phyloP scores from a whole-genome alignment of 2,797 vertebrate genomes.

The Manis javanica region DNA sequence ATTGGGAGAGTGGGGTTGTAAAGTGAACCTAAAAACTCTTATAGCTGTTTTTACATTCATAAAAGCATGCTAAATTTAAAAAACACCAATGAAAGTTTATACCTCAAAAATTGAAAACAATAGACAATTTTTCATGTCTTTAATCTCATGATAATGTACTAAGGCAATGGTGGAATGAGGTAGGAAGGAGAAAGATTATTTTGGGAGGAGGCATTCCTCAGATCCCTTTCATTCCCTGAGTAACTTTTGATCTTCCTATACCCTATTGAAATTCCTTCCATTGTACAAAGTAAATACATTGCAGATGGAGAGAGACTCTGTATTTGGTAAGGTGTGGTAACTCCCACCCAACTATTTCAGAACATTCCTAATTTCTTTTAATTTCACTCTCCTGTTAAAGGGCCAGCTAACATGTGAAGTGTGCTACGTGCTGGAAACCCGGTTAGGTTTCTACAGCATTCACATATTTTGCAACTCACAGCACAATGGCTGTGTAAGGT shows the following conservation, averaged over 20 bases:
- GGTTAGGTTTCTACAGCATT: neutral
- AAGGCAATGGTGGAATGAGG: neutral
- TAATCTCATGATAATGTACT: neutral
- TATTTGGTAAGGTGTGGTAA: neutral
- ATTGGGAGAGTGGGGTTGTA: neutral
- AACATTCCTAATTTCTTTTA: neutral
- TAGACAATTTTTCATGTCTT: neutral
- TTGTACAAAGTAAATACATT: neutral
- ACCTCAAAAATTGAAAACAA: neutral
- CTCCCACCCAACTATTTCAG: neutral
- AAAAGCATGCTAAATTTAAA: neutral
- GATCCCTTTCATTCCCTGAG: neutral
- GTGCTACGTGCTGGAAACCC: neutral
- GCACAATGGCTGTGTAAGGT: neutral
- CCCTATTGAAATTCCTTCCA: neutral
- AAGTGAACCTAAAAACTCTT: neutral
- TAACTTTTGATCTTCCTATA: neutral
- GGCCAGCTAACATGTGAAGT: neutral
- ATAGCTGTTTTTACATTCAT: neutral
- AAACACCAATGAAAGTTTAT: neutral
- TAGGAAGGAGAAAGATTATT: neutral
- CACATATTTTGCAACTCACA: neutral
- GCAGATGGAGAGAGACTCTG: neutral
- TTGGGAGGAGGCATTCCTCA: neutral
- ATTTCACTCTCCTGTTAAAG: neutral